Percentiles rank a stretch among this genome's conserved stretches.
Evolutionary conservation across 2,797 vertebrate genomes (phyloP).

Genomic region (Apodemus agrarius): DNA sequence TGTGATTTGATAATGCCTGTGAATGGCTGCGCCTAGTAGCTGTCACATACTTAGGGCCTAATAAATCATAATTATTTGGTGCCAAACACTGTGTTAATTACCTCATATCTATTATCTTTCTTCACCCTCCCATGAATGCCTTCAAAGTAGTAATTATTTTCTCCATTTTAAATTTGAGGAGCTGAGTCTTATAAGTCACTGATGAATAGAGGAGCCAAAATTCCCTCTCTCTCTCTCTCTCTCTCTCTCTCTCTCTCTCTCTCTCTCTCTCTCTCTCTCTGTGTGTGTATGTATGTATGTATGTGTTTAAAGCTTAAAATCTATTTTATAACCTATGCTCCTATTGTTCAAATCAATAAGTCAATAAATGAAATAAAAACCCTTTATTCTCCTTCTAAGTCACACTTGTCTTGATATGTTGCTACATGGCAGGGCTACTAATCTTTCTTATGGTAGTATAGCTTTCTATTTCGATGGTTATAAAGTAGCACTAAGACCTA

Average conservation of each 20-base stretch:
- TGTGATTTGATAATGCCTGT: neutral
- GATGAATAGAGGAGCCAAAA: neutral
- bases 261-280: neutral
- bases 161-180: neutral
- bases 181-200: neutral
- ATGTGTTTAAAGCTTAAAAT: constrained; percentile 1
- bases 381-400: neutral
- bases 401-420: neutral
- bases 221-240: neutral
- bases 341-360: constrained; percentile 38
- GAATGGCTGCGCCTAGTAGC: neutral
- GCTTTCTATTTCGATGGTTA: neutral
- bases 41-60: neutral
- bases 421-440: neutral
- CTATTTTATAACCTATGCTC: neutral
- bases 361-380: constrained; percentile 6
- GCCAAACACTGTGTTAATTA: constrained; percentile 17
- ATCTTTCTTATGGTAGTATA: neutral
- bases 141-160: constrained; percentile 17
- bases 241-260: neutral
- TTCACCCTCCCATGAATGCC: neutral
- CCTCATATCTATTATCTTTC: constrained; percentile 8
- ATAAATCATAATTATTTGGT: neutral
- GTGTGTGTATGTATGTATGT: neutral
- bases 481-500: neutral